Percentiles rank a stretch among this genome's conserved stretches.
These are phyloP conservation scores for Thysanoteuthis rhombus DNA, from an alignment of 2,888 invertebrate genomes.

Conservation along the genomic window DNA sequence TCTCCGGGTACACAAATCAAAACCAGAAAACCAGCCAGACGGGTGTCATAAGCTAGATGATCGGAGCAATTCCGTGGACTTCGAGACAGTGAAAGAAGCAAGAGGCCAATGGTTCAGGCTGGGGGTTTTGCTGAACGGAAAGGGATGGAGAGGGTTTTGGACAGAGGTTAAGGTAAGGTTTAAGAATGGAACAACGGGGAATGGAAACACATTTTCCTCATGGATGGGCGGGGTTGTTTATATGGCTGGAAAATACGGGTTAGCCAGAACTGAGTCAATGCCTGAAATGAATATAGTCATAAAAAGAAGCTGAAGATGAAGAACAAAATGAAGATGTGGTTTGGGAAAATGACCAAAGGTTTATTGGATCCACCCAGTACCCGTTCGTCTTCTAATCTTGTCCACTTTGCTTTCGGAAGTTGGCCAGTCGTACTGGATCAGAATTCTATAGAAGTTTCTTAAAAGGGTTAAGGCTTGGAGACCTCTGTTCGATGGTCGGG, in stretches of 20 bases:
- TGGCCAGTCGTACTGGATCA: neutral
- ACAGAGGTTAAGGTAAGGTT: neutral
- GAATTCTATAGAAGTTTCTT: neutral
- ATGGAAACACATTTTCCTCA: neutral
- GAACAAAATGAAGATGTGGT: neutral
- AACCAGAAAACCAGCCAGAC: neutral
- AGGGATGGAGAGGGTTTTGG: neutral
- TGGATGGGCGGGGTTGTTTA: no score
- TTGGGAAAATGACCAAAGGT: no score
- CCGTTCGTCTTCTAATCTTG: neutral
- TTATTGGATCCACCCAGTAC: neutral
- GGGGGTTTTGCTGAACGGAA: neutral
- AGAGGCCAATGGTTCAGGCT: neutral
- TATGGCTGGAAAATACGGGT: neutral
- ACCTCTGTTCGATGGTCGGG: neutral
- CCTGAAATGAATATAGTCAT: neutral
- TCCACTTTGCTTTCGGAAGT: neutral
- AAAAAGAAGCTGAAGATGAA: neutral
- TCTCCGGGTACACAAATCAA: neutral
- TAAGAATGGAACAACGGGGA: neutral
- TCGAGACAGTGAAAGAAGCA: neutral
- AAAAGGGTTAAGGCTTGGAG: neutral
- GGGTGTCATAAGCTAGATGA: neutral
- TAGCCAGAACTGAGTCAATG: neutral
- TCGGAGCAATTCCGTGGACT: neutral